Base-by-base conservation (phyloP, 2,888 invertebrate genomes). In the Melinaea marsaeus region DNA sequence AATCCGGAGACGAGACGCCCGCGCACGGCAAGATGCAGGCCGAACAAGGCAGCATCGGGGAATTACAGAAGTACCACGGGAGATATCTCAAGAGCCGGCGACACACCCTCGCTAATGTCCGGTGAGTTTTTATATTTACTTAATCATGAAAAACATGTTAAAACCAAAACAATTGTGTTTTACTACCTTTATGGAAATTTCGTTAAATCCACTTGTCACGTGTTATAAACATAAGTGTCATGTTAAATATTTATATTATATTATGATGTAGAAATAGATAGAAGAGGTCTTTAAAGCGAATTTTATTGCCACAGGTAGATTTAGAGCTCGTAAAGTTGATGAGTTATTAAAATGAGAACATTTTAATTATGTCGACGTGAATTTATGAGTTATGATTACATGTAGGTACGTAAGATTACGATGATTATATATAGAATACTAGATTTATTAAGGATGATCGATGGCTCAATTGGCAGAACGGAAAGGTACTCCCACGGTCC, bases 31-130 rank as follows among this genome's bases (percentile, higher is more conserved):
- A 92, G 90, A 97, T 97, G 97, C 97, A 97, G 91, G 97, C 97
- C 74, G 97, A 97, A 88, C 96, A 96, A 82, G 97, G 97, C 74
- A 95, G 96, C 85, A 96, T 97, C 81, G 96, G 96, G 62, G 97
- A 97, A 86, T 93, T 97, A 77, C 95, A 97, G 82, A 95, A 95
- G 84, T 97, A 97, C 86, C 97, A 97, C 83, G 95, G 95, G 75
- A 90, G 95, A 75, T 95, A 97, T 86, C 93, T 96, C 78, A 94
- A 96, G 88, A 96, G 95, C 79, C 93, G 97, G 67, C 93, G 97
- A 63, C 97, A 97, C 84, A 97, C 97, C 11, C 92, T 97, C 80
- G 97, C 97, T 70, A 97, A 97, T 90, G 97, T 97, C 88, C 96
- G 97, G 97, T 97, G 89, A 96, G 97, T 93, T 4, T 13, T 9